Base-by-base conservation (phyloP, 2,888 invertebrate genomes). In the Ditylenchus weischeri region DNA sequence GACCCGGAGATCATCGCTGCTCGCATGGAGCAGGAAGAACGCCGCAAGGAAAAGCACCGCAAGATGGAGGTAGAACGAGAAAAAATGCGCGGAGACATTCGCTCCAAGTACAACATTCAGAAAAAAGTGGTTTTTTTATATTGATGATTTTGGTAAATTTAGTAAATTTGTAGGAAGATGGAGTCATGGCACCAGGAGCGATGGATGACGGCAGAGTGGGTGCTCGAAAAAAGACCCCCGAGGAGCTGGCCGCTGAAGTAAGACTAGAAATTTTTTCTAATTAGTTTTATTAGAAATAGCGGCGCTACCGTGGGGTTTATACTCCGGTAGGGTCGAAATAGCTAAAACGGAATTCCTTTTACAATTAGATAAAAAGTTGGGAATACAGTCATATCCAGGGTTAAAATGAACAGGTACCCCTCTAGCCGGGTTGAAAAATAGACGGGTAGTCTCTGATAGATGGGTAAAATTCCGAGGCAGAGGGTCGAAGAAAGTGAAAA, bases 51-150 rank as follows among this genome's bases (percentile, higher is more conserved):
- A 87, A 98, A 98, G 86, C 96, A 98, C 86, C 90, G 95, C 84
- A 95, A 95, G 87, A 94, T 96, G 94, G 96, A 98, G 86, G 93
- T 92, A 84, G 96, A 98, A 86, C 87, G 98, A 78, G 98, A 98
- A 87, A 92, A 92, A 87, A 94, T 98, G 93, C 89, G 96, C 84
- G 94, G 95, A 87, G 93, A 93, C 86, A 96, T 98, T 86, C 89
- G 98, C 86, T 94, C 95, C 87, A 98, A 98, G 94, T 96, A 96
- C 87, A 95, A 95, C 87, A 93, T 98, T 87, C 92, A 92, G 86
- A 96, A 96, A 88, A 92, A 92, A 85, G 93, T 67, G 93, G 7
- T 4, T 18, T 54, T 23, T 5, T 18, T n/a, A 19, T 13, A 23
- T 48, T 62, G 62, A 1, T n/a, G 49, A 1, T 7, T n/a, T 43